Conservation (phyloP, 2,113 vertebrate genomes). For the Spermophilus dauricus region DNA sequence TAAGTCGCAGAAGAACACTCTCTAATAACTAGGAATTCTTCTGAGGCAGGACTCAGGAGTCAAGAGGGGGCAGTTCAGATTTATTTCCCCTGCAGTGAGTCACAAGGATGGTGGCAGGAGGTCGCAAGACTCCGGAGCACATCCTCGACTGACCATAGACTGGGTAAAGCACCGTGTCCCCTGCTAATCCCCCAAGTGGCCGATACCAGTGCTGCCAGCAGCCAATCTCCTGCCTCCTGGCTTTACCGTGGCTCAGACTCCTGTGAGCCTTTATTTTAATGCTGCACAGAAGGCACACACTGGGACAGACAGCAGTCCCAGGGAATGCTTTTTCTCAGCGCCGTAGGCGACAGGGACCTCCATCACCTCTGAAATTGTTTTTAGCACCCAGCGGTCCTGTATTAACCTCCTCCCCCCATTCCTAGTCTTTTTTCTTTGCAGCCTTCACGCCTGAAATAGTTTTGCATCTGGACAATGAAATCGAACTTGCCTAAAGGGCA, state of each 20-base stretch:
- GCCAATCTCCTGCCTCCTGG: neutral
- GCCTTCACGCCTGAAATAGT: conserved; percentile 49
- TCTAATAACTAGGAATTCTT: neutral
- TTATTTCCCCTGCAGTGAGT: neutral
- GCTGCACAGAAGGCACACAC: neutral
- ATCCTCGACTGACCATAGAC: neutral
- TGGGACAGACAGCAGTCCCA: neutral
- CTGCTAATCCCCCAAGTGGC: neutral
- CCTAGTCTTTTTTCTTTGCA: conserved; percentile 60
- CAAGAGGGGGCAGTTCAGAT: neutral
- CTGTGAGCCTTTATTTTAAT: neutral
- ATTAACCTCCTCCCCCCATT: conserved; percentile 32
- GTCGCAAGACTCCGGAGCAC: neutral
- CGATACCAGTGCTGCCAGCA: neutral
- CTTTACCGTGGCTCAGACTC: conserved; percentile 35
- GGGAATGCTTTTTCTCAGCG: conserved; percentile 36
- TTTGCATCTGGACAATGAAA: conserved; percentile 63
- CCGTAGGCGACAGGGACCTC: neutral
- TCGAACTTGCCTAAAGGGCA: conserved; percentile 69
- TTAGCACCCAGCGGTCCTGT: neutral
- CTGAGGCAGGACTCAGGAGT: neutral
- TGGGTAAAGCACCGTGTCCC: neutral
- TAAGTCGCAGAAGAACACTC: too few relatives aligned
- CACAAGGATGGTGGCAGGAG: neutral
- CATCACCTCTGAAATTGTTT: neutral